Percentiles rank a stretch among this genome's conserved stretches.
Evolutionary conservation across 2,888 invertebrate genomes (phyloP).

Genomic region (Tribolium freemani): DNA sequence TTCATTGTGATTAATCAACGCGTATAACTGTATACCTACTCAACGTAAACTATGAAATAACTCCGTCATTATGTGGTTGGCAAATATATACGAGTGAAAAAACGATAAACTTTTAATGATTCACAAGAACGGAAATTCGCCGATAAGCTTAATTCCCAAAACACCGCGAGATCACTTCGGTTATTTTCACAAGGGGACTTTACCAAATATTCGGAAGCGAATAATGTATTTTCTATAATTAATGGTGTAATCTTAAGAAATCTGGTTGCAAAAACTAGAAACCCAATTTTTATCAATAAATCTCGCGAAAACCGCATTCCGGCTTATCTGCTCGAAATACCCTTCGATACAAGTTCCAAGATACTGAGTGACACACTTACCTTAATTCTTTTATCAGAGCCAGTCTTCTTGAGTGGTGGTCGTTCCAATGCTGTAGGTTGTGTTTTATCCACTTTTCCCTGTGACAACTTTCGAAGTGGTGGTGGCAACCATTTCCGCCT

Average conservation of each 20-base stretch:
- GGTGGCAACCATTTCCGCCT: conserved; percentile 93
- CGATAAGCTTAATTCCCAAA: neutral
- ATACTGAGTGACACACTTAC: conserved; percentile 68
- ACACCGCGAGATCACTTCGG: neutral
- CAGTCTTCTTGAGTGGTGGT: conserved; percentile 81
- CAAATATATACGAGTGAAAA: conserved; percentile 24
- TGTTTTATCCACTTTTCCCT: conserved; percentile 87
- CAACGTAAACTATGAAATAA: conserved; percentile 13
- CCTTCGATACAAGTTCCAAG: neutral
- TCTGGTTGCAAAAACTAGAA: neutral
- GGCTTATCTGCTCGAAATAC: neutral
- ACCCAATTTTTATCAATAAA: neutral
- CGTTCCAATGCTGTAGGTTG: conserved; percentile 70
- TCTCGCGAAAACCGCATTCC: neutral
- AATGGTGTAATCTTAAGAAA: too few relatives aligned
- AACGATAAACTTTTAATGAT: conserved; percentile 29
- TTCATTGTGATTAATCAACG: too few relatives aligned
- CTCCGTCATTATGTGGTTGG: conserved; percentile 17
- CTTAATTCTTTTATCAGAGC: conserved; percentile 88
- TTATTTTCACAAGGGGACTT: neutral
- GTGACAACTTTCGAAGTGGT: conserved; percentile 88
- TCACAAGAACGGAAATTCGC: conserved; percentile 36
- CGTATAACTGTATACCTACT: neutral
- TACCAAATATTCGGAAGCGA: neutral
- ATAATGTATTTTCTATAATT: too few relatives aligned